Percentiles rank a stretch among this genome's conserved stretches.
These are phyloP conservation scores for Tholera decimalis DNA, from an alignment of 2,888 invertebrate genomes.

Conservation along the genomic window DNA sequence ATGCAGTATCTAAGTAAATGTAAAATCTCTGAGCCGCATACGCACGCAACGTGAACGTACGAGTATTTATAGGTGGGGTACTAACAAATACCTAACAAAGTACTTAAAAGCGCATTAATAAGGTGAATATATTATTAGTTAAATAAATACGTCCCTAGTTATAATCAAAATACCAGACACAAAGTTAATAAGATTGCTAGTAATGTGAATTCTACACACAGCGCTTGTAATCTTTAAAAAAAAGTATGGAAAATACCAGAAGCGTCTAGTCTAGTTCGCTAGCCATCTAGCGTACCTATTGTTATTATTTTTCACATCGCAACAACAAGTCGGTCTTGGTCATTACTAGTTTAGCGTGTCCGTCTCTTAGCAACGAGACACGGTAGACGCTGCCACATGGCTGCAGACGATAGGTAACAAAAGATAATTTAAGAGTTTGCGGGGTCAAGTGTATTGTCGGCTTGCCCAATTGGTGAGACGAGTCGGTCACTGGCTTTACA, in stretches of 20 bases:
- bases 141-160: neutral
- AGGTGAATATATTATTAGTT: neutral
- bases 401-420: conserved; percentile 83
- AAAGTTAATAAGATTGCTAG: too few species aligned
- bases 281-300: conserved; percentile 1
- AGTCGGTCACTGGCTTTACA: conserved; percentile 85
- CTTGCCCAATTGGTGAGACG: conserved; percentile 85
- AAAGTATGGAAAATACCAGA: neutral
- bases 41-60: conserved; percentile 4
- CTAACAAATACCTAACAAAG: neutral
- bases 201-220: too few species aligned
- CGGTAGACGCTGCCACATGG: conserved; percentile 70
- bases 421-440: conserved; percentile 85
- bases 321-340: neutral
- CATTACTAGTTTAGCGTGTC: conserved; percentile 17
- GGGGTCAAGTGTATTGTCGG: conserved; percentile 87
- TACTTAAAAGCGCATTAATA: neutral
- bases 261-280: conserved; percentile 11
- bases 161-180: neutral
- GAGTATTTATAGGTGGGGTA: neutral
- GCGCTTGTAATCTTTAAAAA: too few species aligned
- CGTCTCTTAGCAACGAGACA: conserved; percentile 72
- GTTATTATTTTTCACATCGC: conserved; percentile 14
- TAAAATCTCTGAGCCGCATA: conserved; percentile 18
- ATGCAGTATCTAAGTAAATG: conserved; percentile 23